Evolutionary conservation across 2,888 invertebrate genomes (phyloP).

Genomic region (Entomobrya proxima): DNA sequence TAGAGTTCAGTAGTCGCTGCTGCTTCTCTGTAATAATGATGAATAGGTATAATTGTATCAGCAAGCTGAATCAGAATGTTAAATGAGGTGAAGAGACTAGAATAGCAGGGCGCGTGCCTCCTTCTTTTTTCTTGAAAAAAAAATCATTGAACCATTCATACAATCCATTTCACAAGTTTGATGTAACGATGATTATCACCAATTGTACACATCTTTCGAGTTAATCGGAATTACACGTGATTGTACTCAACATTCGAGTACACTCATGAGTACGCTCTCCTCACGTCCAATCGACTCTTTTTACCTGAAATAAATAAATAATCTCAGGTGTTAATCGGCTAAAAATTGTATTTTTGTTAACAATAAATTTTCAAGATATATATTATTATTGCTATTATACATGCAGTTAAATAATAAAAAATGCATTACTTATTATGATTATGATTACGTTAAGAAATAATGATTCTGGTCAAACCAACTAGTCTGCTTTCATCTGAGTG

Average conservation of each 20-base stretch:
- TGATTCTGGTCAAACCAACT: neutral
- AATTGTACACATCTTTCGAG: conserved; percentile 31
- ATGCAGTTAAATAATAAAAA: conserved; percentile 17
- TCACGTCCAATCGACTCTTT: neutral
- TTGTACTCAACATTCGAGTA: conserved; percentile 5
- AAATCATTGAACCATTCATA: conserved; percentile 24
- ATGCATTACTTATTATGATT: conserved; percentile 15
- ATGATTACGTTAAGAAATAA: conserved; percentile 11
- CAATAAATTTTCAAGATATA: conserved; percentile 32
- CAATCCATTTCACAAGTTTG: conserved; percentile 25
- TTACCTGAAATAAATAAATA: neutral
- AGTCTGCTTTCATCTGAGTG: neutral
- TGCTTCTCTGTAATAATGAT: conserved; percentile 1
- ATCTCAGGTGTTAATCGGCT: conserved; percentile 33
- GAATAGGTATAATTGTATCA: conserved; percentile 49
- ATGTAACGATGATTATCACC: conserved; percentile 31
- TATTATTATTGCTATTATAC: conserved; percentile 8
- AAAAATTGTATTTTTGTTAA: conserved; percentile 4
- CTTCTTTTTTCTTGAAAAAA: conserved; percentile 7
- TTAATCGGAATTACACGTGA: conserved; percentile 13
- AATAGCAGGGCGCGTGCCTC: conserved; percentile 32
- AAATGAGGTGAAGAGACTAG: conserved; percentile 58
- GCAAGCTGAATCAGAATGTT: conserved; percentile 55
- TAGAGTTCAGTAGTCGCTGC: neutral
- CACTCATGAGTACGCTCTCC: neutral